These are phyloP conservation scores for Amia ocellicauda DNA, from an alignment of 2,113 vertebrate species.

Conservation along the genomic window DNA sequence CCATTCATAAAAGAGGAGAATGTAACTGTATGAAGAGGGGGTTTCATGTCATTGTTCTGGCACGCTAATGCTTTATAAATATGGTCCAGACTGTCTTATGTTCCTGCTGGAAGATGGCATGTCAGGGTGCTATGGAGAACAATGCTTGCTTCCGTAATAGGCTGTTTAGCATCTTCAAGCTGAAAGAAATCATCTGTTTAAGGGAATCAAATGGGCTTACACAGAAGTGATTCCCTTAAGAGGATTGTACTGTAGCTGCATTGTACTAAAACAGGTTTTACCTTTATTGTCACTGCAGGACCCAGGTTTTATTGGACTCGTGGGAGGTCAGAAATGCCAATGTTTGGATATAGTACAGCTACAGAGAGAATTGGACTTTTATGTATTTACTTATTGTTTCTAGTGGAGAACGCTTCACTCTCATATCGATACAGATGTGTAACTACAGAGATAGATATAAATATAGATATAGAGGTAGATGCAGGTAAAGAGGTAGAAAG, in stretches of 20 bases:
- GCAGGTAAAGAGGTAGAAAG: too few species aligned
- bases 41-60: background rate
- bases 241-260: conserved; percentile 15
- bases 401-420: too few species aligned
- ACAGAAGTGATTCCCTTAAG: conserved; percentile 5
- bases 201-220: conserved; percentile 12
- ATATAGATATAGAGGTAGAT: too few species aligned
- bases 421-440: too few species aligned
- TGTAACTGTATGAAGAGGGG: background rate
- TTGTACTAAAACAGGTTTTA: conserved; percentile 8
- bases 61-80: conserved; percentile 5
- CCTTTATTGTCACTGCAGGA: background rate
- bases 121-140: background rate
- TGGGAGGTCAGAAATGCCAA: conserved; percentile 9
- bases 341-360: too few species aligned
- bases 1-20: background rate
- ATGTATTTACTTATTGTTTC: too few species aligned
- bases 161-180: conserved; percentile 9
- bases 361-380: too few species aligned
- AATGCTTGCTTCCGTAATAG: conserved; percentile 6
- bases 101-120: background rate
- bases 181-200: conserved; percentile 13
- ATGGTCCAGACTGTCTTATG: conserved; percentile 1
- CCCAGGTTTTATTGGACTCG: background rate
- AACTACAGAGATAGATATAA: too few species aligned